Base-by-base conservation (phyloP, 2,113 vertebrate species). In the Paradisaea rubra region DNA sequence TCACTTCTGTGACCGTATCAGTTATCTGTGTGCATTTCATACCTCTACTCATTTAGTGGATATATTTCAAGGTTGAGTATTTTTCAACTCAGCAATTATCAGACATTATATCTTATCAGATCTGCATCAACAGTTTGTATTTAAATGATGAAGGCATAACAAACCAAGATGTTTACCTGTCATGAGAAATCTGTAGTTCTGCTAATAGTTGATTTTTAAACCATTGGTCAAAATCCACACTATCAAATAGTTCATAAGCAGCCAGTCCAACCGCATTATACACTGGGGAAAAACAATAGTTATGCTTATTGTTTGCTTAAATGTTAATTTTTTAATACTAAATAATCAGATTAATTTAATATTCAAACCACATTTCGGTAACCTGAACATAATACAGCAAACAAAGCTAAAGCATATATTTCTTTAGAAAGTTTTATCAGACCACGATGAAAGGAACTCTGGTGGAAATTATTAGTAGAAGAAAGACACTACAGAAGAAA, bases 221-320 rank as follows among this genome's bases (percentile, higher is more conserved):
- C 99, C 99, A 99, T 87, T 98, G 98, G 98, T 99, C 99, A 97
- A 99, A 99, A 97, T 99, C 99, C 97, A 99, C 99, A 73, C 98
- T 99, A 97, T 99, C 99, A 97, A 99, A 99, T 10, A 99, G 98
- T 87, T 99, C 99, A 95, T 99, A 99, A 45, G 99, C 99, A 60
- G 99, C 99, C 89, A 99, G 97, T 90, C 99, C 99, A 95, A 99
- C 98, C 4, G 99, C 99, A 97, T 99, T 99, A 97, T 99, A 99
- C 41, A 99, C 99, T 99, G 94, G 21, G 64, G 56, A 93, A 69
- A 95, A 93, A 96, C 90, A 92, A 82, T 1, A 95, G 65, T 81
- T 49, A 85, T n/a, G n/a, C 30, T 95, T 94, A 95, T 6, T 68
- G 33, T 73, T 71, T 85, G 57, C 24, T 72, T 81, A 37, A 60